Percentiles rank a stretch among this genome's conserved stretches.
These are phyloP conservation scores for Callyntrura guangdongensis DNA, from an alignment of 2,888 invertebrate genomes.

Conservation along the genomic window DNA sequence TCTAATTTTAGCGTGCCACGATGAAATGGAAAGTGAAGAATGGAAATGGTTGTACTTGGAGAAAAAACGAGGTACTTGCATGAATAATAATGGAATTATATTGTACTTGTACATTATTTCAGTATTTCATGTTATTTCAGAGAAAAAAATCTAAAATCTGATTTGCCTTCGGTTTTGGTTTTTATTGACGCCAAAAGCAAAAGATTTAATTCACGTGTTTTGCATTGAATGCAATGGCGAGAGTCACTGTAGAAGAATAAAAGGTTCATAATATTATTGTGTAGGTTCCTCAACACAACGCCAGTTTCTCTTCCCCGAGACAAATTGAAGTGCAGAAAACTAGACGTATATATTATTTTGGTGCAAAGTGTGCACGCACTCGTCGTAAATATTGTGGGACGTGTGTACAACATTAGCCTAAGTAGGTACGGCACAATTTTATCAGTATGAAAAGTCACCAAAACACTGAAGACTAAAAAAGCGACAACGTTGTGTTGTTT, in stretches of 20 bases:
- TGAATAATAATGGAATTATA: constrained; percentile 51
- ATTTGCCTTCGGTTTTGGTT: constrained; percentile 3
- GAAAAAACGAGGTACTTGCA: constrained; percentile 5
- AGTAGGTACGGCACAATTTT: constrained; percentile 9
- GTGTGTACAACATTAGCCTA: constrained; percentile 38
- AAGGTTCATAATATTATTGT: not conserved
- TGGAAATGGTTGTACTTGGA: not conserved
- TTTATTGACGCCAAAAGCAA: not conserved
- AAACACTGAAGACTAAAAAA: not conserved
- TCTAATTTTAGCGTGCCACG: constrained; percentile 37
- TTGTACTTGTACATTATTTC: constrained; percentile 31
- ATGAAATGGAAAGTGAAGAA: constrained; percentile 52
- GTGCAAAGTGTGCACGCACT: not conserved
- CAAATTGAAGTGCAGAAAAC: constrained; percentile 7
- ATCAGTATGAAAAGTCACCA: not conserved
- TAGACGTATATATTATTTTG: constrained; percentile 31
- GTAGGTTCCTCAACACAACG: too few relatives aligned
- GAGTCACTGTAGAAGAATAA: not conserved
- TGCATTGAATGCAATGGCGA: too few relatives aligned
- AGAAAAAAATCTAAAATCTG: not conserved
- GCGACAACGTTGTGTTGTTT: constrained; percentile 23
- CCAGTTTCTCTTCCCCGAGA: constrained; percentile 6
- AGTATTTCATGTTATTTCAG: not conserved
- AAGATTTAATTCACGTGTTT: constrained; percentile 29
- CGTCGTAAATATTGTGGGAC: constrained; percentile 12